Evolutionary conservation across 2,888 invertebrate species (phyloP).

Genomic region (Helicoverpa assulta): DNA sequence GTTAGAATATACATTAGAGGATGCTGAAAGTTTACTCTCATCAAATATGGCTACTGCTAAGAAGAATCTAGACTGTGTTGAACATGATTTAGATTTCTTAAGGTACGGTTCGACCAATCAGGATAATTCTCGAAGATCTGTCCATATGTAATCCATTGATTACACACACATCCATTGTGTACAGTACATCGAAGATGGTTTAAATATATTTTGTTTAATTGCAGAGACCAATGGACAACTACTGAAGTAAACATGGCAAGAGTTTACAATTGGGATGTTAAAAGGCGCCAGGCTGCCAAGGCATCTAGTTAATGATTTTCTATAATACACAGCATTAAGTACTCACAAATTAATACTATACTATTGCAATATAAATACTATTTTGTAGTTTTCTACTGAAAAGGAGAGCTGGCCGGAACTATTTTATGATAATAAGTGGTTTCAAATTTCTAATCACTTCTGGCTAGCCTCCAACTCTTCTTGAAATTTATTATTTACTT

Average conservation of each 20-base stretch:
- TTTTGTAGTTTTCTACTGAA: slow-evolving; percentile 25
- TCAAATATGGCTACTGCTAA: slow-evolving; percentile 96
- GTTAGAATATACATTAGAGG: slow-evolving; percentile 98
- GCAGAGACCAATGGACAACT: slow-evolving; percentile 98
- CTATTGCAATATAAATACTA: slow-evolving; percentile 14
- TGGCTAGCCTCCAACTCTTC: neutral
- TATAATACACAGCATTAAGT: slow-evolving; percentile 22
- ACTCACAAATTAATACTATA: slow-evolving; percentile 23
- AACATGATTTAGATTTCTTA: slow-evolving; percentile 98
- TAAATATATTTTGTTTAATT: slow-evolving; percentile 63
- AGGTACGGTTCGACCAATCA: slow-evolving; percentile 88
- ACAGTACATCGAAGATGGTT: neutral
- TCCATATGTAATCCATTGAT: too few relatives aligned
- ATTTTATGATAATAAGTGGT: slow-evolving; percentile 15
- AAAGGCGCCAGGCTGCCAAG: slow-evolving; percentile 95
- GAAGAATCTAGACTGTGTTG: slow-evolving; percentile 95
- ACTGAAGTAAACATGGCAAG: slow-evolving; percentile 99
- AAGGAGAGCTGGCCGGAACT: slow-evolving; percentile 3
- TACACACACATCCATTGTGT: too few relatives aligned
- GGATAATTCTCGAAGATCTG: neutral
- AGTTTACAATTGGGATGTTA: slow-evolving; percentile 99
- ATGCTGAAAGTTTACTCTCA: slow-evolving; percentile 95
- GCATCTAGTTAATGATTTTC: slow-evolving; percentile 73
- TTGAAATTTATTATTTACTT: slow-evolving; percentile 14
- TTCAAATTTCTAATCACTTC: slow-evolving; percentile 5